Evolutionary conservation across 2,888 invertebrate genomes (phyloP), one percentile per base, ranked within the genome.

Genomic region (Selenia dentaria): DNA sequence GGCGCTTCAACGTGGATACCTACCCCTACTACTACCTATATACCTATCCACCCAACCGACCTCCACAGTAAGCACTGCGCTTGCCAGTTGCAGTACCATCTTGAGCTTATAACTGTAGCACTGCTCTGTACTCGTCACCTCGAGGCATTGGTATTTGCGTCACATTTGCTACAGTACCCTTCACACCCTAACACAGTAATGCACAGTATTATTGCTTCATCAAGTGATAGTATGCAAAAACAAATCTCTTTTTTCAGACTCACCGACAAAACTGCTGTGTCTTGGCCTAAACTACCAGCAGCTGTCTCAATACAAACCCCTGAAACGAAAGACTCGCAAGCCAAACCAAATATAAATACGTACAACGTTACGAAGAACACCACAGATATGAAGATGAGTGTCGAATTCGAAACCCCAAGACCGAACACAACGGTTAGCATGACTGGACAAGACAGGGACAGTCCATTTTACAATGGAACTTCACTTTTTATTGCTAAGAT

Each of bases 401-500:
- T 44, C 3, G 32, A 45, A 42, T 48, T 43, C 16, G 69, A 69
- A 59, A 65, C 67, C 3, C 60, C 25, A 8, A 41, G 57, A 26
- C 25, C 50, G 20, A 71, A 70, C 24, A 34, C 51, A 3, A 59
- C 71, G 0, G 64, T 58, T 0, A 74, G 74, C 31, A 58, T 53
- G 49, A 59, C 59, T 6, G 43, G 31, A 0, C n/a, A 35, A 20
- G 39, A 48, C 0, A 25, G 24, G n/a, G 52, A 44, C 37, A 14
- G 38, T 1, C 42, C 51, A 6, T 51, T 55, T 0, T 45, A 51
- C 18, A 46, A 43, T 39, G 43, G 43, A 22, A 74, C 79, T 0
- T 66, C 82, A 0, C 43, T 78, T 6, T 57, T 86, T 1, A 69
- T 84, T 4, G 70, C 74, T 0, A 85, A 77, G 48, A 62, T 87